phyloP scores from a whole-genome alignment of 2,888 invertebrate genomes.

The Drosophila rellima region DNA sequence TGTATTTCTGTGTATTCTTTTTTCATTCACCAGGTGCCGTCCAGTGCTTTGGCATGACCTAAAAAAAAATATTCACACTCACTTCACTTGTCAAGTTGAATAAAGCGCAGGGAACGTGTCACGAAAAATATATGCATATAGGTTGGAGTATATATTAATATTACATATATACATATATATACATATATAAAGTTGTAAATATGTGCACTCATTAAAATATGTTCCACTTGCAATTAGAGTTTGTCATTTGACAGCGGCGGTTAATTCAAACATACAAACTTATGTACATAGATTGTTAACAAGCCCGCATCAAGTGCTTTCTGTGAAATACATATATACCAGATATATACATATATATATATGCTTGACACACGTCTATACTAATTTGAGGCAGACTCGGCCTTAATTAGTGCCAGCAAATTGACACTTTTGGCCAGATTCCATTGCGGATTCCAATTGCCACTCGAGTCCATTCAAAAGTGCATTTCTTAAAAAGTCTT shows the following conservation, averaged over 20 bases:
- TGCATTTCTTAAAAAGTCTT: neutral
- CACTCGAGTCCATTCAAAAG: slow-evolving; percentile 10
- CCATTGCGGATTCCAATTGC: slow-evolving; percentile 22
- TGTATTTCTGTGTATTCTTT: slow-evolving; percentile 24
- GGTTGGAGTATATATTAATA: slow-evolving; percentile 17
- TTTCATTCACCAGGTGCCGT: slow-evolving; percentile 57
- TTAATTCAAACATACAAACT: slow-evolving; percentile 33
- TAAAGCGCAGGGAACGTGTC: slow-evolving; percentile 49
- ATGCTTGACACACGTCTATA: slow-evolving; percentile 3
- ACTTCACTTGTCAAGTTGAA: slow-evolving; percentile 79
- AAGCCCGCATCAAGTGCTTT: slow-evolving; percentile 28
- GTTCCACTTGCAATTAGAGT: slow-evolving; percentile 78
- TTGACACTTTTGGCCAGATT: slow-evolving; percentile 15
- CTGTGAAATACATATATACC: neutral
- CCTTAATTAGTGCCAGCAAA: slow-evolving; percentile 42
- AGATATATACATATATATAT: neutral
- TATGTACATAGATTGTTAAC: slow-evolving; percentile 57
- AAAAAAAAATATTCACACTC: slow-evolving; percentile 79
- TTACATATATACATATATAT: slow-evolving; percentile 13
- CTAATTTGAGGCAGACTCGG: neutral
- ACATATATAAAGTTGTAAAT: neutral
- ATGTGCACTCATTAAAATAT: slow-evolving; percentile 68
- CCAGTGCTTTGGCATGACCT: slow-evolving; percentile 76
- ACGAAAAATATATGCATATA: slow-evolving; percentile 29
- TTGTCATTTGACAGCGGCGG: slow-evolving; percentile 73